These are phyloP conservation scores for Trinectes maculatus DNA, from an alignment of 2,113 vertebrate species.

Conservation along the genomic window DNA sequence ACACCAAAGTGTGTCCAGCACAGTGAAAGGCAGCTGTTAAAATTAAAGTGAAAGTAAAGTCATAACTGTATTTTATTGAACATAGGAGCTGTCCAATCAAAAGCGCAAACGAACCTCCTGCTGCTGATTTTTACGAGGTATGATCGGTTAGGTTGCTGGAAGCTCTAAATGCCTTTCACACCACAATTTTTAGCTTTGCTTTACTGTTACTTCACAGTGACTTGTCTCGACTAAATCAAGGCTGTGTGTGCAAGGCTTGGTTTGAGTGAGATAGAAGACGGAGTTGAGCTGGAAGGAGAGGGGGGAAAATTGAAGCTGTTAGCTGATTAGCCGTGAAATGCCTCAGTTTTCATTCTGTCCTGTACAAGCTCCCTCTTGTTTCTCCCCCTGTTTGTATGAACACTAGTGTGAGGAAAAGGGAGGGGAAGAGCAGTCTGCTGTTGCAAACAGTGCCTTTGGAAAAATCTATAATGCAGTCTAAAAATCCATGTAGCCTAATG, in stretches of 20 bases:
- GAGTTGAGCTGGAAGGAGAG: constrained; percentile 51
- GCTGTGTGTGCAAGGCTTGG: constrained; percentile 45
- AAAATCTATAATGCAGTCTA: constrained; percentile 81
- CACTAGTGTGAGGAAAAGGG: constrained; percentile 66
- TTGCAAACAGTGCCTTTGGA: constrained; percentile 85
- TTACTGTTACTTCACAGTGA: constrained; percentile 56
- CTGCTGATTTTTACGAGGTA: constrained; percentile 64
- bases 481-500: constrained; percentile 79
- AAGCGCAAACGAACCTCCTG: constrained; percentile 45
- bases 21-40: constrained; percentile 71
- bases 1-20: constrained; percentile 66
- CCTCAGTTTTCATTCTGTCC: constrained; percentile 59
- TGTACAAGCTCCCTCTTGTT: constrained; percentile 46
- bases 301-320: constrained; percentile 42
- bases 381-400: constrained; percentile 66
- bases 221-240: constrained; percentile 35
- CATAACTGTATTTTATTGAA: constrained; percentile 46
- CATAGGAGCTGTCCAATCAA: constrained; percentile 54
- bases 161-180: constrained; percentile 54
- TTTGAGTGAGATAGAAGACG: constrained; percentile 41
- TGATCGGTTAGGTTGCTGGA: constrained; percentile 65
- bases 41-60: not conserved
- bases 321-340: constrained; percentile 74
- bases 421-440: constrained; percentile 75
- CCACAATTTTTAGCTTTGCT: constrained; percentile 46